These are phyloP conservation scores for Scalopus aquaticus DNA, from an alignment of 2,113 vertebrate genomes.

Conservation along the genomic window DNA sequence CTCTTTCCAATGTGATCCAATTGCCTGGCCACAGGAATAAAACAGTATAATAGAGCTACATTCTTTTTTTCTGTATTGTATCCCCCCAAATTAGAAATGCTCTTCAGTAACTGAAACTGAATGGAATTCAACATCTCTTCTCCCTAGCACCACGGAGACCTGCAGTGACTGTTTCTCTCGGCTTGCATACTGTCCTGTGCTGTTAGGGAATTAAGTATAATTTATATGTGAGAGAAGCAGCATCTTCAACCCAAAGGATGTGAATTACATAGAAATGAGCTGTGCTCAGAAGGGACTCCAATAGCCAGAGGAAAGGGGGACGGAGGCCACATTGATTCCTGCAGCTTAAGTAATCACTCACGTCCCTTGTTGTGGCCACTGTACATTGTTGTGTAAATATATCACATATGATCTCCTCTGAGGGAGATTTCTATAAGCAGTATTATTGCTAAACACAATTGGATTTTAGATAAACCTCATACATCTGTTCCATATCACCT, in stretches of 20 bases:
- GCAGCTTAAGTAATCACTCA: background rate
- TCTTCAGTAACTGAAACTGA: background rate
- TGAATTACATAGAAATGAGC: slow-evolving; percentile 53
- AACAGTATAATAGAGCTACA: background rate
- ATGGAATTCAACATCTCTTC: background rate
- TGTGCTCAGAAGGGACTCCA: slow-evolving; percentile 9
- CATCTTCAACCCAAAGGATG: background rate
- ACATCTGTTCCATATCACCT: background rate
- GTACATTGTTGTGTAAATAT: background rate
- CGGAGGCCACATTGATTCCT: background rate
- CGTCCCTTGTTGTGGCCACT: background rate
- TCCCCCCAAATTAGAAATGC: background rate
- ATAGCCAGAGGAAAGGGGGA: slow-evolving; percentile 12
- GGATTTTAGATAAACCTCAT: slow-evolving; percentile 63
- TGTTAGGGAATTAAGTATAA: slow-evolving; percentile 44
- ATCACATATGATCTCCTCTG: background rate
- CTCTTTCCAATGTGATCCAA: background rate
- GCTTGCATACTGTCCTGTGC: background rate
- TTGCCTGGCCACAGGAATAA: background rate
- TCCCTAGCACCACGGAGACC: background rate
- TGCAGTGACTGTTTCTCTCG: background rate
- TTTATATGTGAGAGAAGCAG: slow-evolving; percentile 18
- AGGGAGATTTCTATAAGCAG: slow-evolving; percentile 45
- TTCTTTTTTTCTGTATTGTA: background rate
- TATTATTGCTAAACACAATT: slow-evolving; percentile 28